A percentile compares a stretch with the other conserved stretches of the same genome.
Evolutionary conservation across 2,888 invertebrate genomes (phyloP).

Genomic region (Sesamia inferens): DNA sequence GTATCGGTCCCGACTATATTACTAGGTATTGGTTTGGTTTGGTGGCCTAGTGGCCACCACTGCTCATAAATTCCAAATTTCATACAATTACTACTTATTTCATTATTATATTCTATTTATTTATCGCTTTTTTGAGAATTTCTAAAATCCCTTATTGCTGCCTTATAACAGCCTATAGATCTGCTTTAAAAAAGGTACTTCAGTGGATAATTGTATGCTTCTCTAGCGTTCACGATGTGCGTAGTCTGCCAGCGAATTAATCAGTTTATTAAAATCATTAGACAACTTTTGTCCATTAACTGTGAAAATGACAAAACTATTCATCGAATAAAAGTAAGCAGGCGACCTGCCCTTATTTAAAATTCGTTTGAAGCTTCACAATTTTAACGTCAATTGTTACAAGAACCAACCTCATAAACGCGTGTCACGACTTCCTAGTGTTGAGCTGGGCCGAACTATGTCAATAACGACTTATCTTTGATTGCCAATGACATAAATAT

Average conservation of each 20-base stretch:
- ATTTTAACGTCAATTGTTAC: too few species aligned
- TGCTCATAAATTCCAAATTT: background rate
- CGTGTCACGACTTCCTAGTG: background rate
- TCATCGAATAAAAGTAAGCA: too few species aligned
- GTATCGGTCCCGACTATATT: too few species aligned
- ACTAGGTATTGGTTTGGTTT: too few species aligned
- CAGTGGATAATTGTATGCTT: background rate
- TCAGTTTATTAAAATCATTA: background rate
- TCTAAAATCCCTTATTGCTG: background rate
- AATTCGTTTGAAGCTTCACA: too few species aligned
- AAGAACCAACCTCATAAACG: background rate
- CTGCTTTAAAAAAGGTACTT: background rate
- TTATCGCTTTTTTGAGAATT: background rate
- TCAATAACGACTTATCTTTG: constrained; percentile 15
- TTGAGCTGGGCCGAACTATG: constrained; percentile 9
- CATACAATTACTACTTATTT: background rate
- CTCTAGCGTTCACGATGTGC: background rate
- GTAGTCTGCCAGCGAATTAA: background rate
- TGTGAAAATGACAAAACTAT: too few species aligned
- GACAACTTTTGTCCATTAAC: too few species aligned
- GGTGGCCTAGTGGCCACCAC: too few species aligned
- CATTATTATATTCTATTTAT: too few species aligned
- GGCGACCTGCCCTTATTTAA: too few species aligned
- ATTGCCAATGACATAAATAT: constrained; percentile 43
- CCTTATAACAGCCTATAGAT: too few species aligned